Base-by-base conservation (phyloP, 2,888 invertebrate species). In the Acanthacorydalis orientalis region DNA sequence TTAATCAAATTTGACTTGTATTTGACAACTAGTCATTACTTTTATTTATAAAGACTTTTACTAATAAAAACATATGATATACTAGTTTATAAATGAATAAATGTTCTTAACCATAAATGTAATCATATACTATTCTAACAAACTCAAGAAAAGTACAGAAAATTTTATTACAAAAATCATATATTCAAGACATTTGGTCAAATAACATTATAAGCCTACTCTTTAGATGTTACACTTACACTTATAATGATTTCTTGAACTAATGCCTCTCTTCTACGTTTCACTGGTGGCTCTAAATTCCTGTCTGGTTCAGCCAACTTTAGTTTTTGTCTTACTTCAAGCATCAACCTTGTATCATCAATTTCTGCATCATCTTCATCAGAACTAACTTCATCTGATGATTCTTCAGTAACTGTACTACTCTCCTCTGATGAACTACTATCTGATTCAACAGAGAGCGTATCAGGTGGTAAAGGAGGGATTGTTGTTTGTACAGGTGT, bases 221-320 rank as follows among this genome's bases (percentile, higher is more conserved):
- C n/a, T n/a, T n/a, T n/a, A n/a, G n/a, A 39, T 37, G 7, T 47
- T 44, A 50, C 55, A 72, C 75, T 73, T 64, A 79, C 78, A 59
- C 78, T 78, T 50, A 79, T 80, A 44, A 78, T 75, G 53, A 74
- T 68, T 59, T 78, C 76, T 55, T 76, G 74, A 9, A 77, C 77
- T 35, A 79, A 64, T 35, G 74, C 75, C 33, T 70, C 67, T 43
- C 73, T 61, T 54, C 70, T 62, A 38, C 31, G 39, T 23, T 37
- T 35, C 4, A 39, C 32, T 34, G 42, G 37, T 47, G 23, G 8
- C 31, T 44, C 32, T 32, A 15, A 16, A 40, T 4, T 31, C 14
- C 10, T 33, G 6, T 43, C 46, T 31, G 54, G 53, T 37, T 57
- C 56, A 7, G 35, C 32, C 43, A 47, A 67, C 67, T 57, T 56